A percentile compares a stretch with the other conserved stretches of the same genome.
Evolutionary conservation across 1,140 invertebrate genomes (phyloP).

Genomic region (Penaeus vannamei): DNA sequence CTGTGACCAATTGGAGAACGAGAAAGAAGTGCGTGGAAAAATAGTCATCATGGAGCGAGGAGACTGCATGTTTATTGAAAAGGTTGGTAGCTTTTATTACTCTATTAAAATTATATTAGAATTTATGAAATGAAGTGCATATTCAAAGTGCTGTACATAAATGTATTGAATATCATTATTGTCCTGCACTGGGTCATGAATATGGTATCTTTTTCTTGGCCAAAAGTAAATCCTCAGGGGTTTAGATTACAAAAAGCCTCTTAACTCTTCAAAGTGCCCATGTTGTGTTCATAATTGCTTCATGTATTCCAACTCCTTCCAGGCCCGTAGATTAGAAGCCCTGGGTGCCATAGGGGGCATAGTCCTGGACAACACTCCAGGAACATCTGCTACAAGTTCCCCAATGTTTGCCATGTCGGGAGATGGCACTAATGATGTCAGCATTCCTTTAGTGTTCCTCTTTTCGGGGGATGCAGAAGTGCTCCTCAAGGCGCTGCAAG

Average conservation of each 20-base stretch:
- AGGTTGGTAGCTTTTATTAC: slow-evolving; percentile 74
- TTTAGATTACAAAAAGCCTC: too few relatives aligned
- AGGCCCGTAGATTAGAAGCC: slow-evolving; percentile 84
- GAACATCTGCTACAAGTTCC: slow-evolving; percentile 80
- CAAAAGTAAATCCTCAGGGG: too few relatives aligned
- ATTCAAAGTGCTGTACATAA: too few relatives aligned
- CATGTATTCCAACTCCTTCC: slow-evolving; percentile 8
- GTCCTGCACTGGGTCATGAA: too few relatives aligned
- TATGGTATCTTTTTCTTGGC: too few relatives aligned
- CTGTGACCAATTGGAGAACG: slow-evolving; percentile 80
- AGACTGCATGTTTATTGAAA: slow-evolving; percentile 96
- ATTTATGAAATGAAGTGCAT: too few relatives aligned
- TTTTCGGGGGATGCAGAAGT: slow-evolving; percentile 84
- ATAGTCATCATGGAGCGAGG: slow-evolving; percentile 90
- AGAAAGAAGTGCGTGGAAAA: slow-evolving; percentile 78
- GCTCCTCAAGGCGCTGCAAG: slow-evolving; percentile 76
- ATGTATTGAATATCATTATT: too few relatives aligned
- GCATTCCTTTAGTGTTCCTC: slow-evolving; percentile 92
- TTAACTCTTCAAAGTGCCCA: too few relatives aligned
- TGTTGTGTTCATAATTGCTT: background rate
- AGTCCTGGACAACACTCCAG: slow-evolving; percentile 88
- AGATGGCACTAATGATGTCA: slow-evolving; percentile 89
- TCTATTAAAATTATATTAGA: too few relatives aligned
- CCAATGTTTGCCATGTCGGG: slow-evolving; percentile 97
- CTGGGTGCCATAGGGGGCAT: slow-evolving; percentile 89